These are phyloP conservation scores for Oithona nana DNA, from an alignment of 2,888 invertebrate species.

Conservation along the genomic window DNA sequence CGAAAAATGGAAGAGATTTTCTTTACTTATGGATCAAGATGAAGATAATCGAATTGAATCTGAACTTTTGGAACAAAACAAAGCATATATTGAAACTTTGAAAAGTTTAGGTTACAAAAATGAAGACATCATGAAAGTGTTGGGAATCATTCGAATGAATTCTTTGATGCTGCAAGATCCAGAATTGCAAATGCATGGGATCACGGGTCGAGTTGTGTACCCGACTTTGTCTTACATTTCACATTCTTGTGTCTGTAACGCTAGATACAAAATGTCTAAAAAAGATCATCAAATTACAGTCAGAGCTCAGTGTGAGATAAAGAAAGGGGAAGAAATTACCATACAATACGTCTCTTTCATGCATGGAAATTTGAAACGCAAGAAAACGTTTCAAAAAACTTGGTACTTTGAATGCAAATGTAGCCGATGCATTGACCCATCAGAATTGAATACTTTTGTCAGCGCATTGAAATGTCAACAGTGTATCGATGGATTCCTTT, in stretches of 20 bases:
- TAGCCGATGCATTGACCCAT: neutral
- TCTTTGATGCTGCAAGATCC: constrained; percentile 3
- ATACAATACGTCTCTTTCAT: constrained; percentile 14
- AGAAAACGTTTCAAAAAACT: neutral
- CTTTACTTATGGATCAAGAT: constrained; percentile 11
- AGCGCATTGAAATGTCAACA: constrained; percentile 3
- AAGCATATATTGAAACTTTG: too few species aligned
- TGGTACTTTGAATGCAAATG: constrained; percentile 13
- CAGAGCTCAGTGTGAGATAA: constrained; percentile 2
- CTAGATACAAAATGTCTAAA: neutral
- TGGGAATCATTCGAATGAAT: constrained; percentile 15
- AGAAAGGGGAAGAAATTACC: neutral
- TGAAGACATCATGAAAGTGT: constrained; percentile 1
- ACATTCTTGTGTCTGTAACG: constrained; percentile 6
- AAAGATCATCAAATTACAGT: constrained; percentile 1
- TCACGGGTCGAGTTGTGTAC: neutral
- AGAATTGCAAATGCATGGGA: neutral
- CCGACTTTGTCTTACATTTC: constrained; percentile 10
- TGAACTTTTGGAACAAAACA: too few species aligned
- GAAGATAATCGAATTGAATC: too few species aligned
- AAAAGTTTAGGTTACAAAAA: constrained; percentile 1
- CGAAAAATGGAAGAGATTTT: neutral
- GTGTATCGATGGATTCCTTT: neutral
- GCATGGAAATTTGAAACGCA: constrained; percentile 12
- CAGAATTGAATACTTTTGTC: neutral